Base-by-base conservation (phyloP, 2,888 invertebrate genomes). In the Spodoptera exigua region DNA sequence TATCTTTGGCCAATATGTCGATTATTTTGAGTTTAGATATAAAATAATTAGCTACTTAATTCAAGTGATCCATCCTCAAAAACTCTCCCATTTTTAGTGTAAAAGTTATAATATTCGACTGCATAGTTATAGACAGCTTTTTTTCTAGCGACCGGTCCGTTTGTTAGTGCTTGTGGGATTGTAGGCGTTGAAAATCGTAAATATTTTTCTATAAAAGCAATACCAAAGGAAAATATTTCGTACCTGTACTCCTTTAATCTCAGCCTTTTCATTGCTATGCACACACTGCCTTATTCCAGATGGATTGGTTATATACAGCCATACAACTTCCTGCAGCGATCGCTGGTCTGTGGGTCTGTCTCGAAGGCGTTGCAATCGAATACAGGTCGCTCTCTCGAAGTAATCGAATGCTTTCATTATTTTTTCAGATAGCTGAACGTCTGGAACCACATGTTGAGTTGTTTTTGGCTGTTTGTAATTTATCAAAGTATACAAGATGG, bases 221-320 rank as follows among this genome's bases (percentile, higher is more conserved):
- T 0, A 27, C 27, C 1, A 2, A 18, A 18, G 18, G 2, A 3
- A 18, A 18, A 2, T 18, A 2, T 3, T 9, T 13, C 55, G 69
- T 48, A 92, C 93, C 88, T 92, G 91, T 11, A 93, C 92, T 0
- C 93, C 93, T 51, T 80, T 78, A 35, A 90, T 86, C 0, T 70
- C 74, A 46, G 84, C 86, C 10, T 76, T 79, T 44, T 91, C 92
- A 55, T 94, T 93, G 69, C 89, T 93, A 43, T 94, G 93, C 0
- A 94, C 93, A 53, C 93, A 94, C 60, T 92, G 92, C 4, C 84
- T 78, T 36, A 93, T 84, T 0, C 93, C 91, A 0, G 85, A 74
- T 0, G 93, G 93, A 51, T 94, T 94, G 3, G 87, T 88, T 40
- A 94, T 92, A 58, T 91, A 93, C 9, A 94, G 61, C 93, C 93